Evolutionary conservation across 2,888 invertebrate genomes (phyloP).

Genomic region (Lapara coniferarum): DNA sequence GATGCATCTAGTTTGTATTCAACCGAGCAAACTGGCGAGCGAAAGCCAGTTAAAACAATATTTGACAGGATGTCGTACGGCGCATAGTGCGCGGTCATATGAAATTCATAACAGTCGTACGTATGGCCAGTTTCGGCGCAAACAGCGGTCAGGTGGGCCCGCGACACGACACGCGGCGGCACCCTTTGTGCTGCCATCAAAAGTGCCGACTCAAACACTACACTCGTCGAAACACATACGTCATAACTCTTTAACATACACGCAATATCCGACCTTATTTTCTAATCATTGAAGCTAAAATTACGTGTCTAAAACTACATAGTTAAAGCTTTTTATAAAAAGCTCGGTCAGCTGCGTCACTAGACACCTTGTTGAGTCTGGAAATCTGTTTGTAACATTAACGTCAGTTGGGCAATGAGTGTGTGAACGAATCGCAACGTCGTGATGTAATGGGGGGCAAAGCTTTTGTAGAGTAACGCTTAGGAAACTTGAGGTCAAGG

Average conservation of each 20-base stretch:
- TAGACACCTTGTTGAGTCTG: conserved; percentile 78
- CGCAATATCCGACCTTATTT: conserved; percentile 32
- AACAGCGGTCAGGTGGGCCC: conserved; percentile 78
- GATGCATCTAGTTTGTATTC: no score
- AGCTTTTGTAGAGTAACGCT: background rate
- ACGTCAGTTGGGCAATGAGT: conserved; percentile 53
- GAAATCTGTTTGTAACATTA: conserved; percentile 61
- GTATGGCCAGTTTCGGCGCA: conserved; percentile 48
- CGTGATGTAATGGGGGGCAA: background rate
- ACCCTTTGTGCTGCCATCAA: conserved; percentile 76
- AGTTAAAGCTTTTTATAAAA: conserved; percentile 40
- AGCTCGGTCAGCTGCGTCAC: conserved; percentile 53
- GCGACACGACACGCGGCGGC: conserved; percentile 76
- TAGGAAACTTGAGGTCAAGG: background rate
- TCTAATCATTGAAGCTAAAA: conserved; percentile 20
- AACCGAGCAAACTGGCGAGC: background rate
- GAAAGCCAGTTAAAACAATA: conserved; percentile 24
- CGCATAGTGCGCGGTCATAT: conserved; percentile 26
- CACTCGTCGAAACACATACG: conserved; percentile 40
- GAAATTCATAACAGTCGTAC: conserved; percentile 31
- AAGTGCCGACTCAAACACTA: conserved; percentile 74
- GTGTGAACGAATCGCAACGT: conserved; percentile 39
- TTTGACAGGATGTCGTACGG: conserved; percentile 31
- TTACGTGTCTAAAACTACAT: conserved; percentile 28
- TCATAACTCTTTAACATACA: conserved; percentile 35